Evolutionary conservation across 2,113 vertebrate genomes (phyloP).

Genomic region (Gymnobelideus leadbeateri): DNA sequence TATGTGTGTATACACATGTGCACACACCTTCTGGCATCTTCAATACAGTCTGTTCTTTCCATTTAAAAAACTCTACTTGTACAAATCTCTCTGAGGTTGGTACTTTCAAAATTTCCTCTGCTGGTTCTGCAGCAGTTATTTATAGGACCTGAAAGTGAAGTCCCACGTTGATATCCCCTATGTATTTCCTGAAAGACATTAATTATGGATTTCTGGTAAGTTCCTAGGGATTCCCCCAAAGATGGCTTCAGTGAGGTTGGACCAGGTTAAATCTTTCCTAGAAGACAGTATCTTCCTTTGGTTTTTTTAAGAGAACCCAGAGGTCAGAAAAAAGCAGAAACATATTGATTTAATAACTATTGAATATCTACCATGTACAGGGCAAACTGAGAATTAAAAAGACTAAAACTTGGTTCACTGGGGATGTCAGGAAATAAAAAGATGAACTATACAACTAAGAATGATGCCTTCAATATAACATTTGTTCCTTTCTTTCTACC

Average conservation of each 20-base stretch:
- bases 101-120: neutral
- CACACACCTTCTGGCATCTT: conserved; percentile 65
- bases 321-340: neutral
- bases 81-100: conserved; percentile 28
- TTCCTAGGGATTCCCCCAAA: conserved; percentile 25
- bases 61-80: conserved; percentile 67
- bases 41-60: conserved; percentile 62
- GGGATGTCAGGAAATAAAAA: conserved; percentile 19
- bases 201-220: conserved; percentile 25
- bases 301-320: neutral
- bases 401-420: neutral
- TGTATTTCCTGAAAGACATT: conserved; percentile 37
- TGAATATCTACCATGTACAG: neutral
- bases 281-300: conserved; percentile 34
- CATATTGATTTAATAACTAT: conserved; percentile 29
- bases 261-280: conserved; percentile 45
- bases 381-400: neutral
- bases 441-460: conserved; percentile 4
- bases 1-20: neutral
- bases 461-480: conserved; percentile 17
- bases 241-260: conserved; percentile 16
- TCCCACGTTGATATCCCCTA: neutral
- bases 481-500: conserved; percentile 18
- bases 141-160: conserved; percentile 63
- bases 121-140: conserved; percentile 54